A percentile compares a stretch with the other conserved stretches of the same genome.
Conservation (phyloP, 2,888 invertebrate species). For the Dusona sp. region DNA sequence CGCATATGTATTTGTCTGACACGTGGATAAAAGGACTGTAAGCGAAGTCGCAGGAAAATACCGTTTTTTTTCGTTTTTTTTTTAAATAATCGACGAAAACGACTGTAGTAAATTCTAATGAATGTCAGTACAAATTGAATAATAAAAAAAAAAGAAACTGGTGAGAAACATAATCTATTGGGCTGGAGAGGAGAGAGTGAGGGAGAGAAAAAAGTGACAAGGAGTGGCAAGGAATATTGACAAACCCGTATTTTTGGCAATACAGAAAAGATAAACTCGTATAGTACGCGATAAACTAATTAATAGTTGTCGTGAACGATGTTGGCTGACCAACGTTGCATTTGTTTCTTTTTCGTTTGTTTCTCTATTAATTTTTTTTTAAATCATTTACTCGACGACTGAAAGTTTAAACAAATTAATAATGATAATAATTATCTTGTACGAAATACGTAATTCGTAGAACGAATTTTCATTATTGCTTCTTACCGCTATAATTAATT, state of each 20-base stretch:
- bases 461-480: constrained; percentile 82
- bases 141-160: constrained; percentile 70
- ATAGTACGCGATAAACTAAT: constrained; percentile 60
- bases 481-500: constrained; percentile 79
- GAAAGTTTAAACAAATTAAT: constrained; percentile 79
- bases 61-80: constrained; percentile 54
- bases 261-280: constrained; percentile 74
- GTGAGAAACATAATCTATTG: constrained; percentile 68
- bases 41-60: constrained; percentile 65
- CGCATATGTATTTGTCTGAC: constrained; percentile 58
- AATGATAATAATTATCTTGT: constrained; percentile 73
- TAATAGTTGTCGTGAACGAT: constrained; percentile 52
- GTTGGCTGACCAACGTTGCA: constrained; percentile 70
- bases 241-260: constrained; percentile 82
- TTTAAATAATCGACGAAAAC: constrained; percentile 60
- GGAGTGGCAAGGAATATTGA: constrained; percentile 65
- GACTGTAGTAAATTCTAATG: constrained; percentile 82
- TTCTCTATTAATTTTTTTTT: constrained; percentile 73
- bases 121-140: constrained; percentile 83
- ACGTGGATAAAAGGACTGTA: constrained; percentile 59
- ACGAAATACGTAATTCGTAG: constrained; percentile 80
- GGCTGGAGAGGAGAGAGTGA: constrained; percentile 52
- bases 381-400: constrained; percentile 82
- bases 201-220: constrained; percentile 62
- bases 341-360: constrained; percentile 71